Evolutionary conservation across 2,888 invertebrate species (phyloP).

Genomic region (Epiperipatus broadwayi): DNA sequence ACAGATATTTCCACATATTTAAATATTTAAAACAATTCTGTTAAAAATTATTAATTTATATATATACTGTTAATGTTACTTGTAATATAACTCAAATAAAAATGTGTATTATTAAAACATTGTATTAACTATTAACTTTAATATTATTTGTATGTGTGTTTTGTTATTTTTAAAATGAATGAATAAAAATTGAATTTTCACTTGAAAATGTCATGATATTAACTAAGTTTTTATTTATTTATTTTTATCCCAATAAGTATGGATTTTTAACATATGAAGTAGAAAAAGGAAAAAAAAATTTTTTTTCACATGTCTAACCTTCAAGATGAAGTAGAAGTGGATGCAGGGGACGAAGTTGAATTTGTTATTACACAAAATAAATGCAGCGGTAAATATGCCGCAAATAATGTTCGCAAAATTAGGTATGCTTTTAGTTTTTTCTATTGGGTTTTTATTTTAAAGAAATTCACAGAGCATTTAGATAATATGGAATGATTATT

Average conservation of each 20-base stretch:
- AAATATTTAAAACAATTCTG: no score
- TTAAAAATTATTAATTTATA: no score
- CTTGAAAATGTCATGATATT: slow-evolving; percentile 14
- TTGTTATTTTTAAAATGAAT: no score
- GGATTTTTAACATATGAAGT: slow-evolving; percentile 80
- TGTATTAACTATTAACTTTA: no score
- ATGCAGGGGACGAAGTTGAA: slow-evolving; percentile 81
- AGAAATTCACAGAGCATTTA: not conserved
- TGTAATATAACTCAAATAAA: no score
- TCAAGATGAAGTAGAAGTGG: slow-evolving; percentile 50
- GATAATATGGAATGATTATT: no score
- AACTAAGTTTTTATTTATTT: slow-evolving; percentile 11
- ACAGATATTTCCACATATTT: no score
- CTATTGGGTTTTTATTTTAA: no score
- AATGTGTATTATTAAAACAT: no score
- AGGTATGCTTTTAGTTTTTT: no score
- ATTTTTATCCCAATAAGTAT: slow-evolving; percentile 40
- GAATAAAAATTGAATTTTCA: not conserved
- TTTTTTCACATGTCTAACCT: slow-evolving; percentile 96
- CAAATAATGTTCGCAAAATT: slow-evolving; percentile 78
- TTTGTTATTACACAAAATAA: slow-evolving; percentile 89
- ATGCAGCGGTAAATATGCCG: slow-evolving; percentile 81
- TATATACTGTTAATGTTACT: no score
- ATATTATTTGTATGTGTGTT: no score
- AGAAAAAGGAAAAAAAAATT: slow-evolving; percentile 69